A percentile compares a stretch with the other conserved stretches of the same genome.
These are phyloP conservation scores for Anas platyrhynchos DNA, from an alignment of 2,113 vertebrate species.

Conservation along the genomic window DNA sequence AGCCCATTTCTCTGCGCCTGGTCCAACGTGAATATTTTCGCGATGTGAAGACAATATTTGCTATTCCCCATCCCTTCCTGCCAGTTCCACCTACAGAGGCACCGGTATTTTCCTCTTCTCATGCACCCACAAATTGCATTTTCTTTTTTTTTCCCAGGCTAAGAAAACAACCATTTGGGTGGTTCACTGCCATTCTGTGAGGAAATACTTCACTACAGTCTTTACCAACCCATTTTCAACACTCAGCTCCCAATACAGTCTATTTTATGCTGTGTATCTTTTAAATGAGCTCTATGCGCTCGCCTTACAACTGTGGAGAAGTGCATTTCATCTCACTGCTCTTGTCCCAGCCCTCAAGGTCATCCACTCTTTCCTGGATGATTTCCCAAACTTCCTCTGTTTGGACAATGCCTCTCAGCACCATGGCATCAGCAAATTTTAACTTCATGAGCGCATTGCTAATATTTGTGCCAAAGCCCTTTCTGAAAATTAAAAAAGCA, in stretches of 20 bases:
- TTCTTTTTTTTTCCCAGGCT: not conserved
- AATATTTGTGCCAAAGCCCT: slow-evolving; percentile 21
- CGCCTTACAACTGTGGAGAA: slow-evolving; percentile 11
- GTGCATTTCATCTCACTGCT: not conserved
- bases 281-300: not conserved
- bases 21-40: slow-evolving; percentile 22
- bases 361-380: slow-evolving; percentile 54
- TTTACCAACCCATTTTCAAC: not conserved
- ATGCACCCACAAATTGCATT: not conserved
- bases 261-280: not conserved
- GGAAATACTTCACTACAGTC: not conserved
- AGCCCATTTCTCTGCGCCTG: not conserved
- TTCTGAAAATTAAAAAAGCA: slow-evolving; percentile 47
- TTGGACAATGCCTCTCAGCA: slow-evolving; percentile 58
- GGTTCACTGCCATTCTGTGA: not conserved
- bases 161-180: not conserved
- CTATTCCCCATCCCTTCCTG: not conserved
- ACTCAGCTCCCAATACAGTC: not conserved
- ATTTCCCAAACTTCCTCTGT: slow-evolving; percentile 39
- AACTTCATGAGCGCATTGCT: slow-evolving; percentile 19
- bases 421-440: slow-evolving; percentile 50
- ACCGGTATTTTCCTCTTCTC: not conserved
- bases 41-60: not conserved
- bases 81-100: not conserved
- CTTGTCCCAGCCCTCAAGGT: slow-evolving; percentile 44